phyloP scores from a whole-genome alignment of 2,113 vertebrate genomes.

The Albula glossodonta region DNA sequence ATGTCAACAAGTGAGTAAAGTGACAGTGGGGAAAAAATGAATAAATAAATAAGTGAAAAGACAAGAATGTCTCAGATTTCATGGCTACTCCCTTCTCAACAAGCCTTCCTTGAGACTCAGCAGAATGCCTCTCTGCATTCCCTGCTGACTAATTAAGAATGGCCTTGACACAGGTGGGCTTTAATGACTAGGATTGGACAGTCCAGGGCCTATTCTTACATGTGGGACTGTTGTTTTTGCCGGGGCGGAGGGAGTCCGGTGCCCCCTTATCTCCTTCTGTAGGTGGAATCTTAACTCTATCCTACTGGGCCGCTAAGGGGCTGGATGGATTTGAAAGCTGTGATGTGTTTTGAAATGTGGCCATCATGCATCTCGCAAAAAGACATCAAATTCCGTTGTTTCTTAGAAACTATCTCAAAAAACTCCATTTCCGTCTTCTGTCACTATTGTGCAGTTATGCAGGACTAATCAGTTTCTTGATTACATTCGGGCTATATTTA shows the following conservation, averaged over 20 bases:
- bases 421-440: too few relatives aligned
- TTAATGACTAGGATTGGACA: slow-evolving; percentile 38
- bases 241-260: slow-evolving; percentile 41
- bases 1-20: not conserved
- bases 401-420: not conserved
- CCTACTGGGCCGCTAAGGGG: not conserved
- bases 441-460: too few relatives aligned
- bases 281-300: slow-evolving; percentile 31
- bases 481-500: too few relatives aligned
- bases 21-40: not conserved
- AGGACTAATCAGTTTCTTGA: too few relatives aligned
- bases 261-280: slow-evolving; percentile 46
- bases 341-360: slow-evolving; percentile 8
- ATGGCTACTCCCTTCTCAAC: slow-evolving; percentile 26
- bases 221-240: slow-evolving; percentile 23
- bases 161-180: slow-evolving; percentile 53
- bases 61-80: slow-evolving; percentile 30
- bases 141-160: slow-evolving; percentile 51
- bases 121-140: slow-evolving; percentile 37
- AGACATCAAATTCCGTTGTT: not conserved
- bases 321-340: slow-evolving; percentile 24
- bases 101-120: slow-evolving; percentile 41
- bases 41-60: slow-evolving; percentile 15
- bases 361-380: not conserved
- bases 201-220: slow-evolving; percentile 31